Evolutionary conservation across 2,797 vertebrate genomes (phyloP).

Genomic region (Sebastes hopkinsi): DNA sequence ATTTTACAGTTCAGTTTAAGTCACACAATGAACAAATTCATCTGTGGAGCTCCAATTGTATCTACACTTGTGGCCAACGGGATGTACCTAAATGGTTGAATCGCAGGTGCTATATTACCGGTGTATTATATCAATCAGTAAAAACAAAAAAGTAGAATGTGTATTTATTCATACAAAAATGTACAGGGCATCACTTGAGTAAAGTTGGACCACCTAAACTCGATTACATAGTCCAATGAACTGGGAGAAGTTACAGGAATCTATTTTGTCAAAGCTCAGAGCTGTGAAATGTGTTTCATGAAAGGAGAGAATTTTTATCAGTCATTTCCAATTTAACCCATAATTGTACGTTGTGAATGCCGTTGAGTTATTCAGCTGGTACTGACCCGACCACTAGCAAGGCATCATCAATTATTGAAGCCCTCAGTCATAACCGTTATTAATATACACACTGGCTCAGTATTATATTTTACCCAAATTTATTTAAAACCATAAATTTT

Average conservation of each 20-base stretch:
- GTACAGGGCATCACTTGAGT: slow-evolving; percentile 18
- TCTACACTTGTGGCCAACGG: neutral
- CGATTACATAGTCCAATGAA: slow-evolving; percentile 58
- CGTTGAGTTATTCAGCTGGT: slow-evolving; percentile 19
- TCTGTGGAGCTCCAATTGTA: neutral
- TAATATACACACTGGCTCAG: slow-evolving; percentile 20
- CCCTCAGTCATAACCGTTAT: slow-evolving; percentile 31
- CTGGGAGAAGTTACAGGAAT: slow-evolving; percentile 47
- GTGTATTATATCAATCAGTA: slow-evolving; percentile 18
- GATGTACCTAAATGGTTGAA: neutral
- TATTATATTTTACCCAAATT: slow-evolving; percentile 34
- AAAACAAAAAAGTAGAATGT: neutral
- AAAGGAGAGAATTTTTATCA: slow-evolving; percentile 41
- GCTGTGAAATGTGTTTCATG: slow-evolving; percentile 51
- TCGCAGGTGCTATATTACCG: neutral
- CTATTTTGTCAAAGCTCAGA: slow-evolving; percentile 46
- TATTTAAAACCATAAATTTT: slow-evolving; percentile 45
- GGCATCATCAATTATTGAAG: slow-evolving; percentile 38
- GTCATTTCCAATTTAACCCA: slow-evolving; percentile 28
- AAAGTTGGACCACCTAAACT: slow-evolving; percentile 39
- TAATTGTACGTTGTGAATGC: slow-evolving; percentile 28
- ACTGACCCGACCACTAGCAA: slow-evolving; percentile 21
- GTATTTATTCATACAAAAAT: slow-evolving; percentile 21
- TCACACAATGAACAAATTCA: neutral
- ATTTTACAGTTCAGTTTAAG: neutral